Conservation (phyloP, 2,113 vertebrate species). For the Hyla sarda region DNA sequence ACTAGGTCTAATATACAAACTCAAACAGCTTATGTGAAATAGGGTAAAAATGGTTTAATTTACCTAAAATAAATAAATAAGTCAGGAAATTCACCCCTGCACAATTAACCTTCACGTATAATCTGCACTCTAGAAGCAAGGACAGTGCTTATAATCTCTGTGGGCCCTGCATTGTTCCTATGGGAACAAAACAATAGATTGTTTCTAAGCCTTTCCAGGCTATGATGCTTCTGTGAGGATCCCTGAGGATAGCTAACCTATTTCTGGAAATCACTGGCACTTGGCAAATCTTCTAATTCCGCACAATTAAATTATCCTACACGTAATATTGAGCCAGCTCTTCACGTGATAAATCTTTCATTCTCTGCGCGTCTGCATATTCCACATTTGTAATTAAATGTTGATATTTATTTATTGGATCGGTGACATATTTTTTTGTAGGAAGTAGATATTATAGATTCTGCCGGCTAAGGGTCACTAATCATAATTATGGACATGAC, state of each 20-base stretch:
- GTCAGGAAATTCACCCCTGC: background rate
- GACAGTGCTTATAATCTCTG: constrained; percentile 52
- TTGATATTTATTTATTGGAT: constrained; percentile 45
- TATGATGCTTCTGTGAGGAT: constrained; percentile 41
- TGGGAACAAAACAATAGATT: constrained; percentile 56
- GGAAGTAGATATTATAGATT: constrained; percentile 23
- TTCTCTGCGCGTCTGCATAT: constrained; percentile 13
- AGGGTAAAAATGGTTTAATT: constrained; percentile 4
- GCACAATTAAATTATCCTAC: constrained; percentile 51
- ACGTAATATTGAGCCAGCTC: constrained; percentile 44
- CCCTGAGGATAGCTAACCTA: constrained; percentile 55
- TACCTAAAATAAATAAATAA: constrained; percentile 8
- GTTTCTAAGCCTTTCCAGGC: constrained; percentile 55
- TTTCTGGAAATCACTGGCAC: constrained; percentile 52
- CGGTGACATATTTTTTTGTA: constrained; percentile 14
- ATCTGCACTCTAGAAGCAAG: constrained; percentile 55
- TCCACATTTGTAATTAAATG: constrained; percentile 45
- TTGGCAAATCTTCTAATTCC: constrained; percentile 49
- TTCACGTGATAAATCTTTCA: constrained; percentile 46
- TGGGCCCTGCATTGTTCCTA: constrained; percentile 35
- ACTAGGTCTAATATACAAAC: background rate
- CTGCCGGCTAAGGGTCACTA: constrained; percentile 18
- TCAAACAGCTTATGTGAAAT: background rate
- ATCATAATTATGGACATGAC: constrained; percentile 39
- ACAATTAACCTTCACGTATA: constrained; percentile 58